Evolutionary conservation across 2,113 vertebrate genomes (phyloP), one percentile per base, ranked within the genome.

Genomic region (Aegithalos caudatus): DNA sequence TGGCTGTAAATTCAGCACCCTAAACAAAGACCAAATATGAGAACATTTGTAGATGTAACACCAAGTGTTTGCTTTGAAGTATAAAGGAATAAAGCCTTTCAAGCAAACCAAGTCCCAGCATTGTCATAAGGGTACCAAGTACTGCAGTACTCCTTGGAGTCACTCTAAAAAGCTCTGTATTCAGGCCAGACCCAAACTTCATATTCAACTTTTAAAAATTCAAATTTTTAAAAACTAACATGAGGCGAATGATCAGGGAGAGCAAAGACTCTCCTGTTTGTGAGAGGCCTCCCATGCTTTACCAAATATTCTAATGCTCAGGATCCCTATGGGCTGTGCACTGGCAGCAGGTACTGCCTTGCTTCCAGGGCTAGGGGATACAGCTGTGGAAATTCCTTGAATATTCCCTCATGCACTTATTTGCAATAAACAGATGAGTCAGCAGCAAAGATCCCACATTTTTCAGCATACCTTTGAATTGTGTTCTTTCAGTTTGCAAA

Each of bases 271-370:
- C 11, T 78, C 6, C 23, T 40, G 4, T 31, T 47, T 60, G 6
- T 44, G 13, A 51, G 38, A 22, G 12, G 6, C 35, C 8, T 67
- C 76, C 47, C 0, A 0, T 54, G 12, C 14, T 73, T 81, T 17
- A 47, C 10, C 8, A 54, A 27, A 5, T 21, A 14, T 92, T 57
- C 37, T 28, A 48, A 31, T 5, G 10, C 11, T 71, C 51, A 78
- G 24, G 33, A 78, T 17, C 35, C 35, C 35, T 0, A 0, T 9
- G 11, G 35, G 25, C 27, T 76, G 29, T 51, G 16, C 12, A 5
- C 12, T 11, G 9, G 35, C 47, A 67, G 35, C 12, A 78, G 38
- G 35, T n/a, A 37, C 35, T 23, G 5, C 22, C 44, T 42, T 45
- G 23, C 33, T 50, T 61, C 5, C 33, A 67, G 14, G 16, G 19